Evolutionary conservation across 2,113 vertebrate species (phyloP), one percentile per base, ranked within the genome.

Genomic region (Cebidichthys violaceus): DNA sequence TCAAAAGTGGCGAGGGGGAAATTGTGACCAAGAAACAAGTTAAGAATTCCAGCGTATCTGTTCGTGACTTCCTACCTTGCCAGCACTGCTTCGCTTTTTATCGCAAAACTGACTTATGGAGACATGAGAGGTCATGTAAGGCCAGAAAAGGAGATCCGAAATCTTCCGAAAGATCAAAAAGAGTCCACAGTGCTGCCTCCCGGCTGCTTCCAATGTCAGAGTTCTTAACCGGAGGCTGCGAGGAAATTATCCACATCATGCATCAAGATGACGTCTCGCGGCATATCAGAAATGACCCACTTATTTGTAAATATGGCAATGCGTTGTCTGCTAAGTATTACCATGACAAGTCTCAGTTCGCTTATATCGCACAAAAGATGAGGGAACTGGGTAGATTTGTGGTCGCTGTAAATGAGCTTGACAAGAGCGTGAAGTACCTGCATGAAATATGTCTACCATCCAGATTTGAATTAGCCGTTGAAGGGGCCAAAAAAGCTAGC

Each of bases 281-380:
- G 17, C 93, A 91, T 45, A 86, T 94, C 29, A 82, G 86, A 79
- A 91, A 90, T 1, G 94, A 94, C 67, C 90, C 91, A 2, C 88
- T 94, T 27, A 94, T 94, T 81, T 94, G 94, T 76, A 94, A 94
- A 92, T 94, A 81, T 70, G 94, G 92, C 64, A 93, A 88, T 47
- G 85, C 92, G 0, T 70, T 94, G 83, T 92, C 89, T 18, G 89
- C 50, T 0, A 93, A 93, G 68, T 92, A 93, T 61, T 76, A 87
- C 24, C 79, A 93, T 29, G 92, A 93, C 82, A 93, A 94, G 85
- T 94, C 92, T 60, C 93, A 94, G 77, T 94, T 91, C 92, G 85
- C 90, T 18, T 93, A 93, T 60, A 91, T 94, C 76, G 93, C 89
- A 67, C 93, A 94, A 70, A 94, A 93, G 66, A 93, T 94, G 94